Evolutionary conservation across 2,888 invertebrate species (phyloP), one percentile per base, ranked within the genome.

Genomic region (Chymomyza procnemis): DNA sequence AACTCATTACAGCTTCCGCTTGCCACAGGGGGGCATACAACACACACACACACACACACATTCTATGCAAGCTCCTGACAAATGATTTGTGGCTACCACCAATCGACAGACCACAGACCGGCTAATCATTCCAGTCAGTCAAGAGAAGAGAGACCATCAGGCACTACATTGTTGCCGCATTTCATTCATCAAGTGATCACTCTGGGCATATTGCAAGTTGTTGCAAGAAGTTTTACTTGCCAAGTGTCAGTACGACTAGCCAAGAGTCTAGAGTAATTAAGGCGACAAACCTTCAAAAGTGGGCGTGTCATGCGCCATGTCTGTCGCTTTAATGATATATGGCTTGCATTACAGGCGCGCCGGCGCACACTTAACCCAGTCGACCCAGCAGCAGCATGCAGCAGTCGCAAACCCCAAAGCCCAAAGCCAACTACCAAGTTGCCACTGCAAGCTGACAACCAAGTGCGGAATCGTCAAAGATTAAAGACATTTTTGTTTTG

Each of bases 1-100:
- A 85, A 83, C 84, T 85, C 83, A 84, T 84, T 84, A 85, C 83
- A 81, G 85, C 84, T 83, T 85, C 84, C 85, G 84, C 80, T 81
- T 68, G 50, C 77, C 78, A 59, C 71, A 71, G 74, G 81, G 54
- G 74, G 81, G 54, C 62, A 26, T 22, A 21, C 12, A 18, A 21
- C 73, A 71, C 60, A 54, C 55, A 55, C 57, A 58, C n/a, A n/a
- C n/a, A n/a, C n/a, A n/a, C n/a, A 70, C 71, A 52, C 77, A 78
- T 76, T 80, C 75, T 75, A 79, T 75, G 83, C 67, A 34, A 55
- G 69, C 79, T 79, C 85, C 81, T 85, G 80, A 82, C 85, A 85
- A 85, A 83, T 85, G 85, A 75, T 78, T 71, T 72, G 72, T 72
- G 71, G 75, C 71, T 26, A 26, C 26, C 61, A 74, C 74, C 78